A percentile compares a stretch with the other conserved stretches of the same genome.
Conservation (phyloP, 2,888 invertebrate genomes). For the Melanostoma mellinum region DNA sequence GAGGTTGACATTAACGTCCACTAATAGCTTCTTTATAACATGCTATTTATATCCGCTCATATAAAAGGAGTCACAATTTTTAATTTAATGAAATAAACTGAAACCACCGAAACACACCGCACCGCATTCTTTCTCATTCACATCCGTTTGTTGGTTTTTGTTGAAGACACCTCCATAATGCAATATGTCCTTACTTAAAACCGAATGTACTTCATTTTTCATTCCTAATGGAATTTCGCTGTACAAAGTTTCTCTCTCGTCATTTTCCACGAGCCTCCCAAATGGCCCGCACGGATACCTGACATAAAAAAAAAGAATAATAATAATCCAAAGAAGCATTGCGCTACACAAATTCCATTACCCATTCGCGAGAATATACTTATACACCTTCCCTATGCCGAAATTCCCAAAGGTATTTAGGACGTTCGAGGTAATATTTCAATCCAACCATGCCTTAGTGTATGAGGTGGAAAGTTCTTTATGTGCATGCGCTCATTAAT, state of each 20-base stretch:
- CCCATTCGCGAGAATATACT: slow-evolving; percentile 54
- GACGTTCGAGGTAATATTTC: slow-evolving; percentile 57
- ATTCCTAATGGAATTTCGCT: slow-evolving; percentile 66
- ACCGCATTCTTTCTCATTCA: no score
- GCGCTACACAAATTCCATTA: slow-evolving; percentile 39
- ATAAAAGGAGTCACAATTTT: no score
- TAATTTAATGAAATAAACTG: no score
- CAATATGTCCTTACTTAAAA: slow-evolving; percentile 15
- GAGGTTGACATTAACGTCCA: no score
- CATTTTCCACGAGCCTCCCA: slow-evolving; percentile 17
- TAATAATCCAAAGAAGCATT: slow-evolving; percentile 13
- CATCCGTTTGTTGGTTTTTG: no score
- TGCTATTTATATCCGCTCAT: no score
- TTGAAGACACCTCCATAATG: not conserved
- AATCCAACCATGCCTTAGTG: slow-evolving; percentile 18
- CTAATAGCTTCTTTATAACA: no score
- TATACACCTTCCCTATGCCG: slow-evolving; percentile 37
- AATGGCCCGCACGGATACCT: slow-evolving; percentile 23
- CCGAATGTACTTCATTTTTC: slow-evolving; percentile 45
- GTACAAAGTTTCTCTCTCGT: slow-evolving; percentile 9
- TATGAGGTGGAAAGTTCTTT: slow-evolving; percentile 35
- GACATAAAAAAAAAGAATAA: slow-evolving; percentile 1
- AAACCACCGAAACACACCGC: no score
- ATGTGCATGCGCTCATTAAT: slow-evolving; percentile 48
- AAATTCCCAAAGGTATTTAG: slow-evolving; percentile 50